Evolutionary conservation across 2,797 vertebrate genomes (phyloP).

Genomic region (Orientallactaga sibirica): DNA sequence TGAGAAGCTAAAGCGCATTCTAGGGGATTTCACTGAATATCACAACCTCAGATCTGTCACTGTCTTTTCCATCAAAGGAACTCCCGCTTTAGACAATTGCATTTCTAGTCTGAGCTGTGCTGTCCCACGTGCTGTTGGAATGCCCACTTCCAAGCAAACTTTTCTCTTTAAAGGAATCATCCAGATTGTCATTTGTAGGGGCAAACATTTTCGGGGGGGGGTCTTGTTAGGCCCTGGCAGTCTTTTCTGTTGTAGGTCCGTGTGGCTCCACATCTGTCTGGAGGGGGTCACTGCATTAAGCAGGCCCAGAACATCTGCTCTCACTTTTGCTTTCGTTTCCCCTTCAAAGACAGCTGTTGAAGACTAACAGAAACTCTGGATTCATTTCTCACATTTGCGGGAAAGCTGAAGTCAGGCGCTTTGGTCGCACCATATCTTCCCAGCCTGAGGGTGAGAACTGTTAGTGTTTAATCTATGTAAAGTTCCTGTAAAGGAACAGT

Average conservation of each 20-base stretch:
- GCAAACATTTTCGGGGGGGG: background rate
- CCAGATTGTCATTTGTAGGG: background rate
- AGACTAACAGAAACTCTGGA: conserved; percentile 45
- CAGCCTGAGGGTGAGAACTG: background rate
- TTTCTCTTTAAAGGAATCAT: conserved; percentile 36
- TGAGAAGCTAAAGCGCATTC: background rate
- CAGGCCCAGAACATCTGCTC: conserved; percentile 29
- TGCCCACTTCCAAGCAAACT: conserved; percentile 59
- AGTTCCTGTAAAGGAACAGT: background rate
- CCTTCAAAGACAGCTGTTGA: conserved; percentile 65
- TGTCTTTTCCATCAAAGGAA: background rate
- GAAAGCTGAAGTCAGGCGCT: conserved; percentile 36
- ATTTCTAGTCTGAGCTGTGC: background rate
- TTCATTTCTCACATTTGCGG: conserved; percentile 58
- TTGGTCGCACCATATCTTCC: background rate
- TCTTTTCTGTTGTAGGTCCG: conserved; percentile 26
- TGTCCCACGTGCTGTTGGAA: conserved; percentile 37
- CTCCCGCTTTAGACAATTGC: conserved; percentile 27
- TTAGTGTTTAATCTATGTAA: conserved; percentile 47
- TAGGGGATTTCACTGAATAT: background rate
- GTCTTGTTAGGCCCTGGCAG: background rate
- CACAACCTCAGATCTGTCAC: background rate
- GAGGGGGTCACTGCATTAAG: conserved; percentile 18
- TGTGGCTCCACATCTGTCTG: conserved; percentile 55
- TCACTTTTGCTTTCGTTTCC: conserved; percentile 36